Evolutionary conservation across 2,888 invertebrate genomes (phyloP).

Genomic region (Sphaerophoria taeniata): DNA sequence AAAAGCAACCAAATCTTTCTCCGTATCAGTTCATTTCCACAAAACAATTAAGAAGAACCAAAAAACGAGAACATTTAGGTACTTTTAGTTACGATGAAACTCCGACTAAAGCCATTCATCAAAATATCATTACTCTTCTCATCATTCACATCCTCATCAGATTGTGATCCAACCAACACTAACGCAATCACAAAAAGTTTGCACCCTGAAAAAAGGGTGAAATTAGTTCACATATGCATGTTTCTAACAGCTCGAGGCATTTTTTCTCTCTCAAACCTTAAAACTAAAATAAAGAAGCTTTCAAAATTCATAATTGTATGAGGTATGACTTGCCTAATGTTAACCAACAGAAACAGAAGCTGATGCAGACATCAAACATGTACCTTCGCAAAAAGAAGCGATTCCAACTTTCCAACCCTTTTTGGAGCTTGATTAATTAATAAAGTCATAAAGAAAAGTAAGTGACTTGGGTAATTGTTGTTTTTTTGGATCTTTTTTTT

Average conservation of each 20-base stretch:
- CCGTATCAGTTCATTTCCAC: slow-evolving; percentile 7
- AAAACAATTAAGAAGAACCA: slow-evolving; percentile 8
- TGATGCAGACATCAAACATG: neutral
- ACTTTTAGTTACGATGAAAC: too few species aligned
- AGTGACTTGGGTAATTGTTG: neutral
- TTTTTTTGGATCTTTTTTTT: neutral
- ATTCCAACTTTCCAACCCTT: neutral
- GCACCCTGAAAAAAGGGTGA: slow-evolving; percentile 14
- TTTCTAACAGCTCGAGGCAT: slow-evolving; percentile 28
- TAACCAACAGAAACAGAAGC: slow-evolving; percentile 8
- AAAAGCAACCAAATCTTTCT: too few species aligned
- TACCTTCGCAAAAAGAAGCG: neutral
- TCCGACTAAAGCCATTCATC: slow-evolving; percentile 55
- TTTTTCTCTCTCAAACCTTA: neutral
- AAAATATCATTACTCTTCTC: slow-evolving; percentile 62
- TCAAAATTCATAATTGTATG: slow-evolving; percentile 38
- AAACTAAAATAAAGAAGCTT: slow-evolving; percentile 12
- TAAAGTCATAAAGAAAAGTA: slow-evolving; percentile 22
- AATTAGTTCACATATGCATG: slow-evolving; percentile 10
- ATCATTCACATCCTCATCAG: slow-evolving; percentile 31
- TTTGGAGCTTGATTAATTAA: slow-evolving; percentile 27
- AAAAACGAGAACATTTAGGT: slow-evolving; percentile 23
- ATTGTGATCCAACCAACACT: neutral
- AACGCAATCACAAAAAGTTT: neutral
- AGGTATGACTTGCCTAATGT: slow-evolving; percentile 31